Percentiles rank a stretch among this genome's conserved stretches.
These are phyloP conservation scores for Macrotrachela quadricornifera DNA, from an alignment of 1,140 invertebrate species.

Conservation along the genomic window DNA sequence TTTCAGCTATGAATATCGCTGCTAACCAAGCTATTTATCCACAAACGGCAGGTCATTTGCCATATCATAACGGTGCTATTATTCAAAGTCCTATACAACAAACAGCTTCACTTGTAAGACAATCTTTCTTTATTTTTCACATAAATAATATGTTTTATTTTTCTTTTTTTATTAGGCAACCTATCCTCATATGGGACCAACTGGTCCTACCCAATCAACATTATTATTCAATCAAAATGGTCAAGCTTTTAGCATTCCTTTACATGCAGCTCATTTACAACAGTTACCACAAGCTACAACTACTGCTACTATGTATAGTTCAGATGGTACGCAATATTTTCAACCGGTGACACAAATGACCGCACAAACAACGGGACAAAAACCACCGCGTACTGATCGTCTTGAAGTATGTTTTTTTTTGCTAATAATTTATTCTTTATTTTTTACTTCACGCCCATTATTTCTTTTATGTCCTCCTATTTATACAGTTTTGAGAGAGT, in stretches of 20 bases:
- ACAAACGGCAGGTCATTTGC: slow-evolving; percentile 65
- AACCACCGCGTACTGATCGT: slow-evolving; percentile 74
- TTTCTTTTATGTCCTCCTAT: too few relatives aligned
- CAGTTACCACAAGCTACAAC: slow-evolving; percentile 45
- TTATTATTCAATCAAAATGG: slow-evolving; percentile 57
- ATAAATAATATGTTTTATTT: background rate
- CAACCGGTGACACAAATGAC: too few relatives aligned
- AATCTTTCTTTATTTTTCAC: too few relatives aligned
- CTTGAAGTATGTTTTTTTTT: slow-evolving; percentile 56
- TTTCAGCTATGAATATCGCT: background rate
- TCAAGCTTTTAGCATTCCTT: slow-evolving; percentile 42
- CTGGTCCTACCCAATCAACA: background rate
- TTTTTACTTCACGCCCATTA: too few relatives aligned
- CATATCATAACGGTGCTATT: slow-evolving; percentile 53
- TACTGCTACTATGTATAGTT: slow-evolving; percentile 37
- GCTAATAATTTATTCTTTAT: slow-evolving; percentile 23
- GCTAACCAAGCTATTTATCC: background rate
- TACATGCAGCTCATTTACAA: slow-evolving; percentile 9
- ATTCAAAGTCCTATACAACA: background rate
- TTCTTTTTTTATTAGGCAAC: background rate
- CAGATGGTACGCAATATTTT: too few relatives aligned
- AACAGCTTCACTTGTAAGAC: background rate
- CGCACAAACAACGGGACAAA: slow-evolving; percentile 44
- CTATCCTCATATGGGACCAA: background rate
- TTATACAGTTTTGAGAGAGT: too few relatives aligned